A percentile compares a stretch with the other conserved stretches of the same genome.
phyloP scores from a whole-genome alignment of 2,113 vertebrate species.

The Hippocampus barbouri region DNA sequence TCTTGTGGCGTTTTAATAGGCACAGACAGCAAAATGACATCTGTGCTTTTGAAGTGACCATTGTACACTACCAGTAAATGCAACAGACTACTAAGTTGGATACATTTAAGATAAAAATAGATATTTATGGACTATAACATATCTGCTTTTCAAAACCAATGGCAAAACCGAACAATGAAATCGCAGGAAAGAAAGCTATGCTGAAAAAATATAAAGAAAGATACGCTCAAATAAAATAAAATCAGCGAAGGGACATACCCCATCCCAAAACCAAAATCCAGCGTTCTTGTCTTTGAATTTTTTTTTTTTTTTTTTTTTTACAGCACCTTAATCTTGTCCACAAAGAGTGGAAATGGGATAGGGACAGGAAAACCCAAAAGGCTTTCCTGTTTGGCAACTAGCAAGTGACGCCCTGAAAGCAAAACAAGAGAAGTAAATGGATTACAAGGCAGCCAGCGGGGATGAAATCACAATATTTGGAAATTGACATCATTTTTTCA shows the following conservation, averaged over 20 bases:
- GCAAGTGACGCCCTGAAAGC: neutral
- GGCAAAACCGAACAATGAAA: too few species aligned
- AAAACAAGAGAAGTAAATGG: neutral
- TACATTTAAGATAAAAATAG: neutral
- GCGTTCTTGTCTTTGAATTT: too few species aligned
- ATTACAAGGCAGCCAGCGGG: neutral
- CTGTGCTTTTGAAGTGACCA: neutral
- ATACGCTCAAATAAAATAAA: too few species aligned
- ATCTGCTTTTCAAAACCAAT: neutral
- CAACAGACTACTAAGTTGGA: neutral
- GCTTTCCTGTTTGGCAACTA: constrained; percentile 54
- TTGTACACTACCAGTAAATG: neutral
- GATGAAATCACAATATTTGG: constrained; percentile 18
- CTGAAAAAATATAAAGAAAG: too few species aligned
- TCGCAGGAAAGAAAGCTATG: too few species aligned
- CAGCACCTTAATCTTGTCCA: neutral
- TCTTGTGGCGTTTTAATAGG: constrained; percentile 65
- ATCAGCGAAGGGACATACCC: too few species aligned
- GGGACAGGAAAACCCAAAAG: constrained; percentile 32
- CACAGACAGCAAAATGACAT: constrained; percentile 16
- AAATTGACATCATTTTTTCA: neutral
- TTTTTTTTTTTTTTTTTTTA: neutral
- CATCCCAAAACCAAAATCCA: too few species aligned
- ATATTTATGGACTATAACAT: neutral
- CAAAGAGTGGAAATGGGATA: constrained; percentile 3